Conservation (phyloP, 2,113 vertebrate genomes). For the Regulus satrapa region DNA sequence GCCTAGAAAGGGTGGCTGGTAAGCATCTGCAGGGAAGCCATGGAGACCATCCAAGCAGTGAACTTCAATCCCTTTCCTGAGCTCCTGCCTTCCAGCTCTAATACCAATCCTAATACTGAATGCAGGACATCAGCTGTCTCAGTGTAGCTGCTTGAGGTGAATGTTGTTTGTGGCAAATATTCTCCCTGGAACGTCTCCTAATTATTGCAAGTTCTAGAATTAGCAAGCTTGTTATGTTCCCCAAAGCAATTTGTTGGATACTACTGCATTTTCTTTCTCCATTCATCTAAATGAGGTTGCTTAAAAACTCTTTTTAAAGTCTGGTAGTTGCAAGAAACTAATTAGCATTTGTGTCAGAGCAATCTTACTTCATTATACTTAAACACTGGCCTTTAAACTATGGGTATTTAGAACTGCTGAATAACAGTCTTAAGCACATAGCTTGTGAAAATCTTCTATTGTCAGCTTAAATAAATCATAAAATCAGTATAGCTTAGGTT, state of each 20-base stretch:
- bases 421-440: neutral
- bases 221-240: neutral
- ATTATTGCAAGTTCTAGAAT: neutral
- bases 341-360: conserved; percentile 28
- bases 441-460: neutral
- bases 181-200: neutral
- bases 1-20: neutral
- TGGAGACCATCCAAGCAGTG: accelerated
- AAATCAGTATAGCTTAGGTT: neutral
- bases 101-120: neutral
- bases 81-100: neutral
- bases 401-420: neutral
- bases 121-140: neutral
- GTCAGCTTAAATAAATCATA: neutral
- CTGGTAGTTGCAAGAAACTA: neutral
- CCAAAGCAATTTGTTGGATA: neutral
- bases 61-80: neutral
- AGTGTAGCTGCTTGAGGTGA: neutral
- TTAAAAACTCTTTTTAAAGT: neutral
- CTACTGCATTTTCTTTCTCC: neutral
- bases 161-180: neutral
- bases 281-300: neutral
- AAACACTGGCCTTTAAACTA: conserved; percentile 16
- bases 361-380: neutral
- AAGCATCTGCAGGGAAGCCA: neutral